Evolutionary conservation across 2,113 vertebrate species (phyloP).

Genomic region (Neogobius melanostomus): DNA sequence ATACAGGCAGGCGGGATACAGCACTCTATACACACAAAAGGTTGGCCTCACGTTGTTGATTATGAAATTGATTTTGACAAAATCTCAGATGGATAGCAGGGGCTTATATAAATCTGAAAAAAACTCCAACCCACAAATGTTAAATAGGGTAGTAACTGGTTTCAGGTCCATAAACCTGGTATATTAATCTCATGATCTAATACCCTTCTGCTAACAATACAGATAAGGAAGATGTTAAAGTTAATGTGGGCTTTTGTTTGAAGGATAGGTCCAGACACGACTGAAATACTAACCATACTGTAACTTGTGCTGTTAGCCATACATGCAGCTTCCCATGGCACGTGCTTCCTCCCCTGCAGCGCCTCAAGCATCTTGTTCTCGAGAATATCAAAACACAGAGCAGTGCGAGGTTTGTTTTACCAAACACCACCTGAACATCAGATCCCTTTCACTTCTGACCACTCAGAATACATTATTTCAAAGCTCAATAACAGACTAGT

Average conservation of each 20-base stretch:
- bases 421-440: slow-evolving; percentile 60
- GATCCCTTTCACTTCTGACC: slow-evolving; percentile 72
- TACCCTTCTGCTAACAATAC: no score
- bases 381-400: slow-evolving; percentile 75
- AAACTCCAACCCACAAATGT: no score
- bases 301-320: slow-evolving; percentile 28
- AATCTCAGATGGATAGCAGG: no score
- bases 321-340: slow-evolving; percentile 10
- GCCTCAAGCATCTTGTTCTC: slow-evolving; percentile 66
- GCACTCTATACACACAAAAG: not conserved
- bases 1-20: slow-evolving; percentile 11
- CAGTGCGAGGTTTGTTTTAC: slow-evolving; percentile 71
- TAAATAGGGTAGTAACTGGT: no score
- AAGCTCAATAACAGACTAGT: no score
- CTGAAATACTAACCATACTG: slow-evolving; percentile 32
- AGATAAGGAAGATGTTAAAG: no score
- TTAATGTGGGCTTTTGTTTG: no score
- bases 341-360: slow-evolving; percentile 32
- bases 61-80: no score
- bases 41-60: no score
- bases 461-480: slow-evolving; percentile 44
- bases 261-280: not conserved
- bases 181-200: no score
- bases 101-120: no score
- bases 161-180: no score